Percentiles rank a stretch among this genome's conserved stretches.
Evolutionary conservation across 2,888 invertebrate genomes (phyloP).

Genomic region (Dioctria linearis): DNA sequence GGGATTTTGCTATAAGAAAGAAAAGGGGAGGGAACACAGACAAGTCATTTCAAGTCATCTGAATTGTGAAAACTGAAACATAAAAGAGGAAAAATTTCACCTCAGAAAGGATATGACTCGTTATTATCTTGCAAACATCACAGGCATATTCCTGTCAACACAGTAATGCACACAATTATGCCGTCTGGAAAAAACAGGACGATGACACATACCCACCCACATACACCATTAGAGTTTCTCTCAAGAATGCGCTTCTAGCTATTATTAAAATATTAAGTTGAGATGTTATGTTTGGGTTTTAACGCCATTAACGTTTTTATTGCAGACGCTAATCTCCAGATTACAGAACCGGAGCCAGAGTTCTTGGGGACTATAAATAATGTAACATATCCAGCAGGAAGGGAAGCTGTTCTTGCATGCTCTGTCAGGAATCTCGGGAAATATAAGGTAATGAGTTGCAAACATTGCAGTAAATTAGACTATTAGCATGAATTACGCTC

Average conservation of each 20-base stretch:
- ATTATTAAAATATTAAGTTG: slow-evolving; percentile 17
- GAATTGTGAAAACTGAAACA: neutral
- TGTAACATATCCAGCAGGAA: slow-evolving; percentile 71
- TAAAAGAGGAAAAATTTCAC: neutral
- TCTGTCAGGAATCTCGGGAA: slow-evolving; percentile 70
- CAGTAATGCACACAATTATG: neutral
- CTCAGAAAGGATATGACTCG: neutral
- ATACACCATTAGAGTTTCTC: neutral
- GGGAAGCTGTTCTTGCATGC: slow-evolving; percentile 70
- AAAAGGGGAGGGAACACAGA: neutral
- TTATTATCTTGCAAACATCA: slow-evolving; percentile 9
- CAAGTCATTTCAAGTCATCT: slow-evolving; percentile 7
- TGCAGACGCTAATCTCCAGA: slow-evolving; percentile 62
- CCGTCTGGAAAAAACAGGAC: neutral
- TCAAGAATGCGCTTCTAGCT: slow-evolving; percentile 2
- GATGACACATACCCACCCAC: neutral
- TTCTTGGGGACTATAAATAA: slow-evolving; percentile 70
- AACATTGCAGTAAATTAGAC: slow-evolving; percentile 9
- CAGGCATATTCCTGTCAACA: neutral
- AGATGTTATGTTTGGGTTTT: slow-evolving; percentile 28
- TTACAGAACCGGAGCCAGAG: slow-evolving; percentile 69
- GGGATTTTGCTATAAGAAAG: neutral
- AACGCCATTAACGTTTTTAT: slow-evolving; percentile 41
- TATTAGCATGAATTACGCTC: slow-evolving; percentile 14
- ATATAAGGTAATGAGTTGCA: slow-evolving; percentile 66